phyloP scores from a whole-genome alignment of 1,140 invertebrate genomes.

The Spodoptera litura region DNA sequence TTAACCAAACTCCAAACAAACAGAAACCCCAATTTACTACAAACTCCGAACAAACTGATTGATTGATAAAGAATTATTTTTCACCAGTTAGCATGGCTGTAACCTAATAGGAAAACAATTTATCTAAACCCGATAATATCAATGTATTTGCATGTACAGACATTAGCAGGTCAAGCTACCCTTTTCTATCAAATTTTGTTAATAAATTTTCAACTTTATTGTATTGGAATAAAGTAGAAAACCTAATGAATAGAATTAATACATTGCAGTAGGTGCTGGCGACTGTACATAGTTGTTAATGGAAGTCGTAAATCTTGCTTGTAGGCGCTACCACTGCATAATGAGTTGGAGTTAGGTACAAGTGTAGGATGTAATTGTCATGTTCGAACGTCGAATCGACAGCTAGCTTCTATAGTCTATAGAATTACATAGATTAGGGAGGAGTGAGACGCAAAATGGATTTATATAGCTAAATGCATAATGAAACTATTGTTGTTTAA shows the following conservation, averaged over 20 bases:
- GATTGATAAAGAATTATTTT: slow-evolving; percentile 29
- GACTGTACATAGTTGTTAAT: not conserved
- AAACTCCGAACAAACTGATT: slow-evolving; percentile 5
- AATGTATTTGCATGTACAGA: slow-evolving; percentile 19
- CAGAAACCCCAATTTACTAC: not conserved
- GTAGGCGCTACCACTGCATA: slow-evolving; percentile 18
- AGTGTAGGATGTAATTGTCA: slow-evolving; percentile 27
- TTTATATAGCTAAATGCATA: no score
- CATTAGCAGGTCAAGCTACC: no score
- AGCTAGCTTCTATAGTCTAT: no score
- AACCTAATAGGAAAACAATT: slow-evolving; percentile 18
- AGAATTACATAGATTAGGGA: no score
- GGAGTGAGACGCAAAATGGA: no score
- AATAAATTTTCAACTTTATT: no score
- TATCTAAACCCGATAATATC: slow-evolving; percentile 23
- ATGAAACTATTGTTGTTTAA: no score
- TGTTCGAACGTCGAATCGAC: slow-evolving; percentile 9
- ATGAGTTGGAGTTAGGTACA: not conserved
- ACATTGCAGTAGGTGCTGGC: no score
- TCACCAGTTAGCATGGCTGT: slow-evolving; percentile 13
- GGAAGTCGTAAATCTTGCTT: not conserved
- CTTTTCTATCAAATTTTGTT: no score
- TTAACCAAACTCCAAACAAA: not conserved
- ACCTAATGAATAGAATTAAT: no score
- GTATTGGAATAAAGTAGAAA: no score